Conservation (phyloP, 2,888 invertebrate species). For the Xestobium rufovillosum region DNA sequence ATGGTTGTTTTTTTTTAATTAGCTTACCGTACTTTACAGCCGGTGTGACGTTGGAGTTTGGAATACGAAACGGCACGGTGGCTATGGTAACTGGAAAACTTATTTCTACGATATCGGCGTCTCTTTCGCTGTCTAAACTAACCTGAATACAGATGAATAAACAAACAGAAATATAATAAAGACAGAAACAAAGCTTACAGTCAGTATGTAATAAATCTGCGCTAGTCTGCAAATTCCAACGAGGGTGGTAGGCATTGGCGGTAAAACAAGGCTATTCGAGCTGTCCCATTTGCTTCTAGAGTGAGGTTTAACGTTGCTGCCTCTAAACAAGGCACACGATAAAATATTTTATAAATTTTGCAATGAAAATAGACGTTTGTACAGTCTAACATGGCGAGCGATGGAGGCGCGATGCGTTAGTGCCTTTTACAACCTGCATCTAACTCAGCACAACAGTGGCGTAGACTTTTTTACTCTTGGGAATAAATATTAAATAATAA, state of each 20-base stretch:
- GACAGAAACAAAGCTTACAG: slow-evolving; percentile 54
- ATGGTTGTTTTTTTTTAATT: background rate
- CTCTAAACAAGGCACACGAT: slow-evolving; percentile 41
- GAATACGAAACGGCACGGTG: slow-evolving; percentile 64
- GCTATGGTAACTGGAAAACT: slow-evolving; percentile 70
- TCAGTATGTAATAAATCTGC: slow-evolving; percentile 62
- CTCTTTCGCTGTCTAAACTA: slow-evolving; percentile 60
- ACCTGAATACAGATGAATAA: slow-evolving; percentile 44
- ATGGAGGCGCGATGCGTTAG: too few species aligned
- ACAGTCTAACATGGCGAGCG: too few species aligned
- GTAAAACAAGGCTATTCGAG: slow-evolving; percentile 57
- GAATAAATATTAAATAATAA: too few species aligned
- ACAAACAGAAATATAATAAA: slow-evolving; percentile 2
- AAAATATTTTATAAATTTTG: too few species aligned
- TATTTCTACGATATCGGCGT: slow-evolving; percentile 62
- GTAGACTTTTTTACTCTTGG: too few species aligned
- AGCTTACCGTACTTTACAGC: slow-evolving; percentile 56
- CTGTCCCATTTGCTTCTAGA: slow-evolving; percentile 60
- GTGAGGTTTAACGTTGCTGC: slow-evolving; percentile 55
- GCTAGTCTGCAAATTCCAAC: slow-evolving; percentile 61
- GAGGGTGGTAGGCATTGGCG: slow-evolving; percentile 67
- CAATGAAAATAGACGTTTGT: too few species aligned
- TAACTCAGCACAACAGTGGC: too few species aligned
- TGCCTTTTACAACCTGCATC: too few species aligned
- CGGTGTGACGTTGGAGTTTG: slow-evolving; percentile 54